Percentiles rank a stretch among this genome's conserved stretches.
Evolutionary conservation across 2,113 vertebrate genomes (phyloP).

Genomic region (Malurus alboscapulatus): DNA sequence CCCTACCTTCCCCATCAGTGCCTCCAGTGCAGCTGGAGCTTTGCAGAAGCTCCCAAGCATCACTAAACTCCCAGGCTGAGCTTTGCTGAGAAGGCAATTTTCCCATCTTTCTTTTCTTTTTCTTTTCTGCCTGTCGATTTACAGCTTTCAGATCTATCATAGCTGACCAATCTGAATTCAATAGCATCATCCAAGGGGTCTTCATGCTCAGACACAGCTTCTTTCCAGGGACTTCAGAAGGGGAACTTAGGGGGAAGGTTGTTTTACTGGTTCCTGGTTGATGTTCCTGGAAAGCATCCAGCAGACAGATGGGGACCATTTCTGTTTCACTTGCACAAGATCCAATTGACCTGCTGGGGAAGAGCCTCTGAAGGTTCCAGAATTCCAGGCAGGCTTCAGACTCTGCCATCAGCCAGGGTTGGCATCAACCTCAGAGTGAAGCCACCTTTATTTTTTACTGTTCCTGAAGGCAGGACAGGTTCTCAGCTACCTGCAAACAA

Average conservation of each 20-base stretch:
- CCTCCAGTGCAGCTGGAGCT: not conserved
- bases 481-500: not conserved
- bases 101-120: not conserved
- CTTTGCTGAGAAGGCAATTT: not conserved
- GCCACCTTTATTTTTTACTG: not conserved
- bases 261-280: not conserved
- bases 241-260: not conserved
- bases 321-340: not conserved
- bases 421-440: not conserved
- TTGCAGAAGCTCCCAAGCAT: not conserved
- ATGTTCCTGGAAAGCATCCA: not conserved
- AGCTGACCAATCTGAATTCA: not conserved
- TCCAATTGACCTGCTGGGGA: not conserved
- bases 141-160: not conserved
- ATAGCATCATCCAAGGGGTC: not conserved
- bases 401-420: not conserved
- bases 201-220: not conserved
- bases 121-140: not conserved
- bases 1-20: not conserved
- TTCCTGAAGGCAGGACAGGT: not conserved
- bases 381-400: not conserved
- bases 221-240: not conserved
- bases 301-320: not conserved
- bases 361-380: not conserved
- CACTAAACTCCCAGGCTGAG: fast-evolving